A percentile compares a stretch with the other conserved stretches of the same genome.
phyloP scores from a whole-genome alignment of 2,888 invertebrate species.

The Tryphoninae sp. region DNA sequence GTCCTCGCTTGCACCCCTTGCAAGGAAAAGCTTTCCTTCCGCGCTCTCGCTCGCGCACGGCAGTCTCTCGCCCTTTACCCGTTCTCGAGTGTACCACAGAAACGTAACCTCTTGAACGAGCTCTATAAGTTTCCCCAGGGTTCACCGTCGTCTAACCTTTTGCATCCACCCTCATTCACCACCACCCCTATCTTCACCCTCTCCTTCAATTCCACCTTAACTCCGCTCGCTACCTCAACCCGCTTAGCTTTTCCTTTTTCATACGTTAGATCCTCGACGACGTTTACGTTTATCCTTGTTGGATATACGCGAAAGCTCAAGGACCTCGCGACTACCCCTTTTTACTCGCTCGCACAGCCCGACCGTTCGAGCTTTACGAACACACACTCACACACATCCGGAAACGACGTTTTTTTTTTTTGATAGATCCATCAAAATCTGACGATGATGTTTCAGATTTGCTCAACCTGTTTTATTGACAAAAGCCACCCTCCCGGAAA shows the following conservation, averaged over 20 bases:
- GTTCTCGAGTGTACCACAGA: slow-evolving; percentile 51
- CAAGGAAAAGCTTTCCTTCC: slow-evolving; percentile 21
- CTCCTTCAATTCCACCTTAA: not conserved
- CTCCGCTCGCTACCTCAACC: not conserved
- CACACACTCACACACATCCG: not conserved
- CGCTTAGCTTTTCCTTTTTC: not conserved
- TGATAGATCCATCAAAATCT: too few relatives aligned
- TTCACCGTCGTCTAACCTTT: slow-evolving; percentile 62
- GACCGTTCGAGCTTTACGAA: not conserved
- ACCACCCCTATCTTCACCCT: not conserved
- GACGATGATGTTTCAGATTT: too few relatives aligned
- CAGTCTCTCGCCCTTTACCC: slow-evolving; percentile 34
- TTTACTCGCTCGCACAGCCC: not conserved
- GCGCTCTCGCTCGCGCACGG: slow-evolving; percentile 6
- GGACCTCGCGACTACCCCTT: slow-evolving; percentile 18
- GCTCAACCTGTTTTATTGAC: too few relatives aligned
- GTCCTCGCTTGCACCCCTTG: slow-evolving; percentile 5
- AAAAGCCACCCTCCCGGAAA: too few relatives aligned
- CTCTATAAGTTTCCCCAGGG: slow-evolving; percentile 59
- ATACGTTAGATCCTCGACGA: not conserved
- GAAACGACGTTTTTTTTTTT: too few relatives aligned
- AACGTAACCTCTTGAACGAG: slow-evolving; percentile 60
- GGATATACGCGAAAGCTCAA: slow-evolving; percentile 30
- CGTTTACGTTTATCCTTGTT: slow-evolving; percentile 5
- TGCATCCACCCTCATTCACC: slow-evolving; percentile 14